A percentile compares a stretch with the other conserved stretches of the same genome.
phyloP scores from a whole-genome alignment of 2,888 invertebrate species.

The Ormyrus thymus region DNA sequence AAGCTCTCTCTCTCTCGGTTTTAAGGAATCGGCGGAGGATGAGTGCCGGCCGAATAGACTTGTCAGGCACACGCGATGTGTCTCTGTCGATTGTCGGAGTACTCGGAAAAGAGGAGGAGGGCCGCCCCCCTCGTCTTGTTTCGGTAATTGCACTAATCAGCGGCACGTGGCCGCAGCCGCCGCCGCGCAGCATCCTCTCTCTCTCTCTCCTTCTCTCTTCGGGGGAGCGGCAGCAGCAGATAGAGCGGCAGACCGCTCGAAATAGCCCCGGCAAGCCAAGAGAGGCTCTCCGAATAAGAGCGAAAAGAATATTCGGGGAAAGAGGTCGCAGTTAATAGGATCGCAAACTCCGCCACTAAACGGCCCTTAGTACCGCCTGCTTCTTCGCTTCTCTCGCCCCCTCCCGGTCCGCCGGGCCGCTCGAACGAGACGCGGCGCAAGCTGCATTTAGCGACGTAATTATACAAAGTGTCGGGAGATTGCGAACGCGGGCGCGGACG shows the following conservation, averaged over 20 bases:
- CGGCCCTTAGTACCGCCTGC: conserved; percentile 68
- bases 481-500: too few species aligned
- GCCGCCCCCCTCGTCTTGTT: conserved; percentile 43
- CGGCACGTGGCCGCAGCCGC: conserved; percentile 67
- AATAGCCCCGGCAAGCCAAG: not conserved
- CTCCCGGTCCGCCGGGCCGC: not conserved
- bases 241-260: not conserved
- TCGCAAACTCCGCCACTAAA: conserved; percentile 66
- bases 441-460: too few species aligned
- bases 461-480: too few species aligned
- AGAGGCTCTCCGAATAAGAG: conserved; percentile 13
- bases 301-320: conserved; percentile 64
- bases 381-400: conserved; percentile 31
- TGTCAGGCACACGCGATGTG: too few species aligned
- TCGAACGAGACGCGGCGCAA: too few species aligned
- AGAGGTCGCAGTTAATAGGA: conserved; percentile 70
- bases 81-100: not conserved
- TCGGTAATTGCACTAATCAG: conserved; percentile 72
- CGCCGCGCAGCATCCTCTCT: conserved; percentile 15
- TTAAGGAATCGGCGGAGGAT: too few species aligned
- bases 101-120: conserved; percentile 25
- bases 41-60: too few species aligned
- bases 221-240: conserved; percentile 54
- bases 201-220: too few species aligned
- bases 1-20: not conserved